phyloP scores from a whole-genome alignment of 2,113 vertebrate genomes.

The Pyrgilauda ruficollis region DNA sequence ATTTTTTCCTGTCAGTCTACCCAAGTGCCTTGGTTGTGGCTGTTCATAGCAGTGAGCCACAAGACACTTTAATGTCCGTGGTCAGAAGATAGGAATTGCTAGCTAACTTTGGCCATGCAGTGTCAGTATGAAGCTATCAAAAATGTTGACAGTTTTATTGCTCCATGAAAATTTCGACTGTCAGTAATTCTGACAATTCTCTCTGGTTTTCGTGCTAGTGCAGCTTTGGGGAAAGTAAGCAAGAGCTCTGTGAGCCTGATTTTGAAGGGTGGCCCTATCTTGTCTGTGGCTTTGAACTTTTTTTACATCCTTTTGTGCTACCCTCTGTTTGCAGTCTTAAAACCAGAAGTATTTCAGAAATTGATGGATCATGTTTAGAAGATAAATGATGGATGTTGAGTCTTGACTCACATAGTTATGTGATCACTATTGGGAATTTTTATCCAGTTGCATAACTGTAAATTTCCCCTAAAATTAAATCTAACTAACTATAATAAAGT shows the following conservation, averaged over 20 bases:
- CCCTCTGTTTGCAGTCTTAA: not conserved
- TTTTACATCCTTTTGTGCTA: not conserved
- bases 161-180: not conserved
- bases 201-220: rapidly evolving
- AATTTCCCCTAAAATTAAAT: not conserved
- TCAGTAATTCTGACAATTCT: not conserved
- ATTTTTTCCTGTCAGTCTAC: not conserved
- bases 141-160: not conserved
- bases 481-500: not conserved
- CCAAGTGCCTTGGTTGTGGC: not conserved
- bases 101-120: not conserved
- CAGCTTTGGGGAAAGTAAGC: not conserved
- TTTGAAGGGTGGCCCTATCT: not conserved
- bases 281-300: not conserved
- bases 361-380: not conserved
- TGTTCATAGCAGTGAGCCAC: not conserved
- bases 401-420: not conserved
- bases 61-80: not conserved
- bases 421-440: not conserved
- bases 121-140: not conserved
- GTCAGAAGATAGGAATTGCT: not conserved
- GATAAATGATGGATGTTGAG: not conserved
- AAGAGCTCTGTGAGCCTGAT: not conserved
- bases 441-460: not conserved
- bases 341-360: not conserved